Percentiles rank a stretch among this genome's conserved stretches.
These are phyloP conservation scores for Scaptomyza hsui DNA, from an alignment of 1,140 invertebrate genomes.

Conservation along the genomic window DNA sequence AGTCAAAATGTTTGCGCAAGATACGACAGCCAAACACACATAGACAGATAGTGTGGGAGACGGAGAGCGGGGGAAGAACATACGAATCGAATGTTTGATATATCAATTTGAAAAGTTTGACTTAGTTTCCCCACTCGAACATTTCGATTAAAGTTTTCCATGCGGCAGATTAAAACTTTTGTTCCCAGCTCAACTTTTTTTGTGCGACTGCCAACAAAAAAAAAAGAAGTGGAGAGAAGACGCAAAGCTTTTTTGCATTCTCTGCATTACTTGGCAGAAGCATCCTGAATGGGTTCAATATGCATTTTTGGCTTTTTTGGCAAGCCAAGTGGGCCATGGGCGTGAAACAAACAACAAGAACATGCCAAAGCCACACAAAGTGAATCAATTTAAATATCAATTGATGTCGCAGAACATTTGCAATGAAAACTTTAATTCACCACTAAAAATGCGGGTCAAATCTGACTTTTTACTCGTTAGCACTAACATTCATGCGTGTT, in stretches of 20 bases:
- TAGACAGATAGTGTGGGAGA: background rate
- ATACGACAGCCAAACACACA: constrained; percentile 16
- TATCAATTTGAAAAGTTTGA: constrained; percentile 62
- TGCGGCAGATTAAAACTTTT: constrained; percentile 58
- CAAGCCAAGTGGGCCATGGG: constrained; percentile 45
- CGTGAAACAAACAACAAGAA: constrained; percentile 18
- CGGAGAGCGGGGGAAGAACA: background rate
- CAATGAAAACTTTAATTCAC: background rate
- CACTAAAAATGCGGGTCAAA: too few relatives aligned
- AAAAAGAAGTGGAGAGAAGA: background rate
- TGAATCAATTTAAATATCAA: constrained; percentile 32
- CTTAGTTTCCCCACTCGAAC: constrained; percentile 44
- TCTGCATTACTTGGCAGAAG: constrained; percentile 34
- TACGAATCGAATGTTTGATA: constrained; percentile 58
- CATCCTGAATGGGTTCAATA: constrained; percentile 17
- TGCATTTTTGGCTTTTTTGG: constrained; percentile 29
- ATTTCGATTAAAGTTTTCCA: constrained; percentile 57
- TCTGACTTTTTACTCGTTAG: background rate
- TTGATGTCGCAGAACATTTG: background rate
- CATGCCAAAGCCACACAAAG: constrained; percentile 5
- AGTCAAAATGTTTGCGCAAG: constrained; percentile 56
- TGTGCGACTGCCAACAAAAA: constrained; percentile 32
- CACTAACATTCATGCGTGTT: constrained; percentile 5
- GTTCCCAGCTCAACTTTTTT: constrained; percentile 42
- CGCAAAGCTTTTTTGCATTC: constrained; percentile 33